phyloP scores from a whole-genome alignment of 2,888 invertebrate species.

The Drosophila paranaensis region DNA sequence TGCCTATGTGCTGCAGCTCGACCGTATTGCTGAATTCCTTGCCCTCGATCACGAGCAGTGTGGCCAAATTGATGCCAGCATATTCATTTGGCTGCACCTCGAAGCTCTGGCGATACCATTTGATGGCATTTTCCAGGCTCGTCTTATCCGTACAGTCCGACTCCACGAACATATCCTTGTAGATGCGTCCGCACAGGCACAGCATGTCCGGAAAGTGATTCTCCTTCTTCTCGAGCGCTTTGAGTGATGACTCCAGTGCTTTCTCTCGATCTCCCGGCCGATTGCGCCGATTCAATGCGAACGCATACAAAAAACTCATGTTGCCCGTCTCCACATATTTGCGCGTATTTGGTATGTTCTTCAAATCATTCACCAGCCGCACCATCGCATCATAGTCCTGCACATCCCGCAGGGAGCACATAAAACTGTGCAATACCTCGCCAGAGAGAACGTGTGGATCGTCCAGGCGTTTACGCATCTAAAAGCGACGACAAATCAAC shows the following conservation, averaged over 20 bases:
- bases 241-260: constrained; percentile 95
- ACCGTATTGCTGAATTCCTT: constrained; percentile 96
- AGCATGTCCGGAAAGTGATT: constrained; percentile 98
- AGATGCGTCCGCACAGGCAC: constrained; percentile 98
- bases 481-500: constrained; percentile 1
- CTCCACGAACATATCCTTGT: constrained; percentile 98
- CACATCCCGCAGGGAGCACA: constrained; percentile 95
- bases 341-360: constrained; percentile 94
- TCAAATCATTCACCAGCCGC: constrained; percentile 96
- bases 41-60: constrained; percentile 97
- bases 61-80: constrained; percentile 99
- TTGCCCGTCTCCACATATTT: constrained; percentile 95
- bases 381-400: constrained; percentile 99
- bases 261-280: constrained; percentile 97
- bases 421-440: constrained; percentile 97
- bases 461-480: constrained; percentile 96
- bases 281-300: constrained; percentile 98
- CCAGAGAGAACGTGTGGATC: constrained; percentile 98
- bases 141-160: constrained; percentile 95
- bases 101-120: constrained; percentile 99
- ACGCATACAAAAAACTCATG: constrained; percentile 97
- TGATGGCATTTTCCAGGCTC: constrained; percentile 95
- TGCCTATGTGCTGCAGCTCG: constrained; percentile 96
- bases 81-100: constrained; percentile 99
- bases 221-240: constrained; percentile 96